Evolutionary conservation across 2,113 vertebrate species (phyloP).

Genomic region (Platysternon megacephalum): DNA sequence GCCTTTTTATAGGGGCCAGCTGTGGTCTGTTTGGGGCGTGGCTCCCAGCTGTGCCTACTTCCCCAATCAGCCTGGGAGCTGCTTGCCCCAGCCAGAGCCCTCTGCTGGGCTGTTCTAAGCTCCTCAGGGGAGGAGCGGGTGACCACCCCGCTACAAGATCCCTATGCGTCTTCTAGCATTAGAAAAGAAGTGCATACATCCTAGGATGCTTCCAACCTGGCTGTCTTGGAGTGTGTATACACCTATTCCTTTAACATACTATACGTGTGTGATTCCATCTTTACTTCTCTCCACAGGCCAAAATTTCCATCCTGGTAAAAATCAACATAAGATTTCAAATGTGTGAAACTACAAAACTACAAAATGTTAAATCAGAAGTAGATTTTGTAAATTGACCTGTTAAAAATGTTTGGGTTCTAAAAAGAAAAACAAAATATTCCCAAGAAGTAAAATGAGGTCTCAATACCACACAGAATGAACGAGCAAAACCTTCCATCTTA

Average conservation of each 20-base stretch:
- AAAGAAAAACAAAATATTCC: background rate
- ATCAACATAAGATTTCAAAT: background rate
- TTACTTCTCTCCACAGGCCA: background rate
- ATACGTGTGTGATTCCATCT: background rate
- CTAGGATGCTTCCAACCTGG: background rate
- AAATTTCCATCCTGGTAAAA: background rate
- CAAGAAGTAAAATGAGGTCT: background rate
- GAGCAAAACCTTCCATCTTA: background rate
- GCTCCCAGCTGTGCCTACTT: too few relatives aligned
- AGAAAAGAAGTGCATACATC: background rate
- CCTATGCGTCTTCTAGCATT: background rate
- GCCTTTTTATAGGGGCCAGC: too few relatives aligned
- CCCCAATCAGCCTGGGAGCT: too few relatives aligned
- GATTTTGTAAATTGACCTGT: background rate
- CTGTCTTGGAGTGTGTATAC: background rate
- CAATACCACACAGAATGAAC: background rate
- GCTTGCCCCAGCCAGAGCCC: too few relatives aligned
- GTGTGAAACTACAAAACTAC: background rate
- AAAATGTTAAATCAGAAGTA: background rate
- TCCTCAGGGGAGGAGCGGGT: too few relatives aligned
- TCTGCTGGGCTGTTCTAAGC: too few relatives aligned
- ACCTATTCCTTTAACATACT: background rate
- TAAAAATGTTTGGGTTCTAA: background rate
- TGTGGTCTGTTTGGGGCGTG: too few relatives aligned
- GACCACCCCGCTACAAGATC: too few relatives aligned